Base-by-base conservation (phyloP, 2,113 vertebrate species). In the Struthidea cinerea region DNA sequence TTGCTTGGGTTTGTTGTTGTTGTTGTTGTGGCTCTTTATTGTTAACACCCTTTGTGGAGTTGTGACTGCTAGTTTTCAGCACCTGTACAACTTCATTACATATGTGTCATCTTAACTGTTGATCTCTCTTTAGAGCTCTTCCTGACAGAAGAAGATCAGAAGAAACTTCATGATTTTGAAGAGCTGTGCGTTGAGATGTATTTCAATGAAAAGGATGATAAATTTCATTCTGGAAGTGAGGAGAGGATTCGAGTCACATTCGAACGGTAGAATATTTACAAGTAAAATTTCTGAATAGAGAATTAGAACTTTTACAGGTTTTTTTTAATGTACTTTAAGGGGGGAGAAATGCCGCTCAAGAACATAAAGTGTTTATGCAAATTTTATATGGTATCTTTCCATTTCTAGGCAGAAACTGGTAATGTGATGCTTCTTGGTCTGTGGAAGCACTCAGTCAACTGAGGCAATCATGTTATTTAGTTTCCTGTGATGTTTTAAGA, bases 141-240 rank as follows among this genome's bases (percentile, higher is more conserved):
- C 97, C 97, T 99, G 96, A 99, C 99, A 16, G 99, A 99, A 97
- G 99, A 99, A 98, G 99, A 99, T 98, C 99, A 99, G 97, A 99
- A 99, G 97, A 99, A 99, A 94, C 99, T 99, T 85, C 99, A 99
- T 96, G 99, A 99, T 96, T 99, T 99, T 98, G 99, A 99, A 97
- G 99, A 99, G 83, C 98, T 99, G 74, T 99, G 99, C 96, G 99
- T 99, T 89, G 99, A 99, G 94, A 99, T 99, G 37, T 99, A 99
- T 97, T 99, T 99, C 97, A 99, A 99, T 97, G 99, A 99, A 97
- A 99, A 99, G 82, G 98, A 99, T 77, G 99, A 99, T 95, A 98
- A 99, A 97, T 99, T 99, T 97, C 98, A 99, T 98, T 99, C 99
- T 55, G 99, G 99, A 19, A 99, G 99, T 37, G 99, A 99, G 81